phyloP scores from a whole-genome alignment of 2,888 invertebrate species.

The Agrotis puta region DNA sequence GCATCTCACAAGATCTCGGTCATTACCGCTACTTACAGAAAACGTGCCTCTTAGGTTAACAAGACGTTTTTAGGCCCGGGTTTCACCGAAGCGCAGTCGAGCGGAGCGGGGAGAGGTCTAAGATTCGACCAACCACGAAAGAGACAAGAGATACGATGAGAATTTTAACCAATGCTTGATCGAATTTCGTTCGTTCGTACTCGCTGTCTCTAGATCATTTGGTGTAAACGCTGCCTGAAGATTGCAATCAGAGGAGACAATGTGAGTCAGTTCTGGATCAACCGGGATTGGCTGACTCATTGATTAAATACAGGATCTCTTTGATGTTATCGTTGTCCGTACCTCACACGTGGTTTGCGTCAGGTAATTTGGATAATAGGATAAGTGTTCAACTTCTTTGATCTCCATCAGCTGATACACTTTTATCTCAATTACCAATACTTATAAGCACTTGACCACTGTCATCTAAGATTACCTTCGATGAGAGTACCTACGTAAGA shows the following conservation, averaged over 20 bases:
- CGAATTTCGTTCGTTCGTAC: not conserved
- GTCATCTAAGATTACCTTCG: too few relatives aligned
- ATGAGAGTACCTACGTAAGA: too few relatives aligned
- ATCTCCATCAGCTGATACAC: not conserved
- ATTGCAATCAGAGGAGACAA: slow-evolving; percentile 23
- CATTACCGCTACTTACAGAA: slow-evolving; percentile 57
- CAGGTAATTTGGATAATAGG: not conserved
- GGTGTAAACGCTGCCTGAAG: slow-evolving; percentile 1
- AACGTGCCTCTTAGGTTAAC: slow-evolving; percentile 42
- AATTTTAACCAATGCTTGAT: not conserved
- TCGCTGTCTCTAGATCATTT: not conserved
- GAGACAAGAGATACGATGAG: not conserved
- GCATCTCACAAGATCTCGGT: slow-evolving; percentile 49
- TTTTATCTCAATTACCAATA: not conserved
- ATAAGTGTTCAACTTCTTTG: not conserved
- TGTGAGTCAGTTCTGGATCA: slow-evolving; percentile 37
- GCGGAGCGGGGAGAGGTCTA: not conserved
- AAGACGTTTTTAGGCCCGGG: slow-evolving; percentile 16
- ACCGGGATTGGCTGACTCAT: slow-evolving; percentile 26
- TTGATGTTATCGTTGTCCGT: not conserved
- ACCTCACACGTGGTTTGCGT: slow-evolving; percentile 12
- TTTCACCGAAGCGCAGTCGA: not conserved
- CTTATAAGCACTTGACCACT: not conserved
- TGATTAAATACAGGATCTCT: slow-evolving; percentile 6
- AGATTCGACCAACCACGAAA: not conserved